These are phyloP conservation scores for Drosophila mimica DNA, from an alignment of 2,888 invertebrate genomes.

Conservation along the genomic window DNA sequence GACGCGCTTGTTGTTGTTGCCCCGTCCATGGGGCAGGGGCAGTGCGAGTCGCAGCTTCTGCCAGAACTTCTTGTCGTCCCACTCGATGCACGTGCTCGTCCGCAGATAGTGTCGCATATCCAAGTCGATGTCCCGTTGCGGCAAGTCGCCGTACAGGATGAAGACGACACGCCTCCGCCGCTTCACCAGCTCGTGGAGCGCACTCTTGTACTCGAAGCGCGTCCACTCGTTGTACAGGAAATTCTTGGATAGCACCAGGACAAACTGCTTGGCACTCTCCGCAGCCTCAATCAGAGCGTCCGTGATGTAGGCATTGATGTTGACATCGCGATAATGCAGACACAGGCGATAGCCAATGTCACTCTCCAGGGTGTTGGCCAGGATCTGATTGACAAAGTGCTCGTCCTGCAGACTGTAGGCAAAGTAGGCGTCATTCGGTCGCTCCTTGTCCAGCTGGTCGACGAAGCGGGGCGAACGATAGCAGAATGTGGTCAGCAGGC, in stretches of 20 bases:
- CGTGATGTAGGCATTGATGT: conserved; percentile 94
- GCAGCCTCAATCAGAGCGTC: conserved; percentile 97
- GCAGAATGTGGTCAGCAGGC: conserved; percentile 93
- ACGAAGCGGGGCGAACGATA: conserved; percentile 91
- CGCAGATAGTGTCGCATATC: conserved; percentile 95
- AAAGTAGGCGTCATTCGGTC: conserved; percentile 96
- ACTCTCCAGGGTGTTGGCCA: conserved; percentile 94
- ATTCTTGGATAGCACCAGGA: conserved; percentile 95
- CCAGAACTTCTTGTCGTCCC: conserved; percentile 98
- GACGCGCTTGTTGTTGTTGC: conserved; percentile 78
- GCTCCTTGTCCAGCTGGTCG: conserved; percentile 88
- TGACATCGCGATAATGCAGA: conserved; percentile 96
- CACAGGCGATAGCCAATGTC: conserved; percentile 94
- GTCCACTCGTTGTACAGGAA: conserved; percentile 98
- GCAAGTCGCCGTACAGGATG: conserved; percentile 94
- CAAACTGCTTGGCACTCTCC: conserved; percentile 94
- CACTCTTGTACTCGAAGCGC: conserved; percentile 96
- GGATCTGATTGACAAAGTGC: conserved; percentile 94
- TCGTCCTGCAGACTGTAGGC: conserved; percentile 97
- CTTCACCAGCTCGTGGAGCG: conserved; percentile 95
- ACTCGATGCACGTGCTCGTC: conserved; percentile 95
- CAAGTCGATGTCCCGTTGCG: conserved; percentile 94
- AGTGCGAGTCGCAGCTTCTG: conserved; percentile 96
- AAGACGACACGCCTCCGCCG: conserved; percentile 94
- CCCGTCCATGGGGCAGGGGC: conserved; percentile 87